phyloP scores from a whole-genome alignment of 2,888 invertebrate genomes.

The Sphaerophoria taeniata region DNA sequence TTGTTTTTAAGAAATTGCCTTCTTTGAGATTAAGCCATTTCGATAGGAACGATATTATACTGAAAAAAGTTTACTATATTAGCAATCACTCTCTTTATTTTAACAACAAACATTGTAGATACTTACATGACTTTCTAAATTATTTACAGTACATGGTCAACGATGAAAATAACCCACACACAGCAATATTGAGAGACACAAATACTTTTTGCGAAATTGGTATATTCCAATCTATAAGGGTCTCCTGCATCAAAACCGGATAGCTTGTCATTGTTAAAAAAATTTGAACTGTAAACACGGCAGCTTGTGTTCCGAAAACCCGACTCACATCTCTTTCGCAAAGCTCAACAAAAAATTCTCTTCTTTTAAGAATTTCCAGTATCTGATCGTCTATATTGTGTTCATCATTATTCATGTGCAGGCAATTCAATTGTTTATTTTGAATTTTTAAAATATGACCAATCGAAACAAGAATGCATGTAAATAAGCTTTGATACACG shows the following conservation, averaged over 20 bases:
- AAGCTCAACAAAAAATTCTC: neutral
- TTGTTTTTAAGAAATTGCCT: too few relatives aligned
- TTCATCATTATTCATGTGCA: neutral
- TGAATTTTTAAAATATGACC: neutral
- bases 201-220: neutral
- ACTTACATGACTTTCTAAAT: slow-evolving; percentile 6
- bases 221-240: neutral
- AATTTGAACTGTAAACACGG: neutral
- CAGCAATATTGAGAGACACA: neutral
- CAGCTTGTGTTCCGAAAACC: neutral
- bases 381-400: neutral
- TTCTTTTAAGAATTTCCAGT: neutral
- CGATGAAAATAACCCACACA: neutral
- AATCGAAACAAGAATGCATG: neutral
- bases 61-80: too few relatives aligned
- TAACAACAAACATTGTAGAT: neutral
- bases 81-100: too few relatives aligned
- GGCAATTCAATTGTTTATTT: neutral
- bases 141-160: neutral
- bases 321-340: neutral
- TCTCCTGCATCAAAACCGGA: slow-evolving; percentile 1
- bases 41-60: too few relatives aligned
- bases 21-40: too few relatives aligned
- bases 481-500: neutral
- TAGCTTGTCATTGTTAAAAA: neutral